These are phyloP conservation scores for Heliconius hewitsoni DNA, from an alignment of 1,140 invertebrate species.

Conservation along the genomic window DNA sequence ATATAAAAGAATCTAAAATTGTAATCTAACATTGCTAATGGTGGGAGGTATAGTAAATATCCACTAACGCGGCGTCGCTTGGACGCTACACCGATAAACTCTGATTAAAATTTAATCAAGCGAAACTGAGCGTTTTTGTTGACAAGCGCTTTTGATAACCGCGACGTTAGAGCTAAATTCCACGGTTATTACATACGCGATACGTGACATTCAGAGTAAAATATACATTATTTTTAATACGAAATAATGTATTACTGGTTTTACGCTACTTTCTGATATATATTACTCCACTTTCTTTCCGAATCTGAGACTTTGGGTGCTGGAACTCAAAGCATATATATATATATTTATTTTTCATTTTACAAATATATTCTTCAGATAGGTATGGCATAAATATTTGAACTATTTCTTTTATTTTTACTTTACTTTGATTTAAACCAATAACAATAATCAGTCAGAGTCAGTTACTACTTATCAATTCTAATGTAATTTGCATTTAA, in stretches of 20 bases:
- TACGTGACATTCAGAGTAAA: background rate
- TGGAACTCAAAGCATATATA: no score
- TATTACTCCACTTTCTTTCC: background rate
- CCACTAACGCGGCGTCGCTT: background rate
- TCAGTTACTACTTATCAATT: no score
- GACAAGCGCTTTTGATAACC: constrained; percentile 29
- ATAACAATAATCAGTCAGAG: no score
- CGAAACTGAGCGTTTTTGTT: constrained; percentile 38
- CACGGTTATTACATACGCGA: background rate
- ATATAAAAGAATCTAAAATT: background rate
- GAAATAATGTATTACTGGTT: no score
- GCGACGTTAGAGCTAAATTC: background rate
- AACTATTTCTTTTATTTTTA: no score
- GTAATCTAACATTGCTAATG: background rate
- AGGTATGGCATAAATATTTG: no score
- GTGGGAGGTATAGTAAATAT: background rate
- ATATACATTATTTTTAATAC: no score
- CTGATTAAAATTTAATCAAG: constrained; percentile 53
- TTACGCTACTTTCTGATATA: background rate
- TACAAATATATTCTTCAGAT: no score
- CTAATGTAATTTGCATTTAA: no score
- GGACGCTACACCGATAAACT: constrained; percentile 43
- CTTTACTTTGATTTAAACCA: no score
- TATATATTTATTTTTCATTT: no score
- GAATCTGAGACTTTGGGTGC: no score